A percentile compares a stretch with the other conserved stretches of the same genome.
phyloP scores from a whole-genome alignment of 2,888 invertebrate species.

The Phragmatobia fuliginosa region DNA sequence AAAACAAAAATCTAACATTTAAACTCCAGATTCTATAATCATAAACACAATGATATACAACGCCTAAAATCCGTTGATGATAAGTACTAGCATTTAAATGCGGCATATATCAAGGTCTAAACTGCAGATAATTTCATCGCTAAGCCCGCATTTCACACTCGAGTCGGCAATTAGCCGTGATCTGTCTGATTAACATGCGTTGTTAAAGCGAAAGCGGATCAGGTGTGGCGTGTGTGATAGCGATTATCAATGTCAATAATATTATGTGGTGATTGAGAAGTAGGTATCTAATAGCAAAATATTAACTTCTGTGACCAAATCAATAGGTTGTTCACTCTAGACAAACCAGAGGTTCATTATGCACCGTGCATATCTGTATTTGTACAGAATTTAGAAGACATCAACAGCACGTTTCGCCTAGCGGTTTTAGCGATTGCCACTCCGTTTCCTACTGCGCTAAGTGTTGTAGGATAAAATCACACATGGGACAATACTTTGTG shows the following conservation, averaged over 20 bases:
- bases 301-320: background rate
- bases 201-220: slow-evolving; percentile 63
- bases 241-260: background rate
- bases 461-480: no score
- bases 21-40: background rate
- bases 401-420: no score
- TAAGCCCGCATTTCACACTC: slow-evolving; percentile 84
- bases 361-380: no score
- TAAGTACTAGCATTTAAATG: slow-evolving; percentile 61
- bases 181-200: slow-evolving; percentile 84
- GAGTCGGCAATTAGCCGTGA: slow-evolving; percentile 82
- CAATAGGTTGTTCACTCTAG: background rate
- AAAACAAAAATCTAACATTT: no score
- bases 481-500: no score
- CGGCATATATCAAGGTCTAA: slow-evolving; percentile 71
- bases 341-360: no score
- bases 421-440: no score
- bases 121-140: slow-evolving; percentile 83
- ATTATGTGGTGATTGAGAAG: background rate
- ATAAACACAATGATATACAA: background rate
- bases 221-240: slow-evolving; percentile 36
- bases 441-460: no score
- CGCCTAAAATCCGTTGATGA: slow-evolving; percentile 31
- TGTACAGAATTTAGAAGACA: no score
- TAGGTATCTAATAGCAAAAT: background rate